These are phyloP conservation scores for Sebastes oblongus DNA, from an alignment of 2,797 vertebrate species.

Conservation along the genomic window DNA sequence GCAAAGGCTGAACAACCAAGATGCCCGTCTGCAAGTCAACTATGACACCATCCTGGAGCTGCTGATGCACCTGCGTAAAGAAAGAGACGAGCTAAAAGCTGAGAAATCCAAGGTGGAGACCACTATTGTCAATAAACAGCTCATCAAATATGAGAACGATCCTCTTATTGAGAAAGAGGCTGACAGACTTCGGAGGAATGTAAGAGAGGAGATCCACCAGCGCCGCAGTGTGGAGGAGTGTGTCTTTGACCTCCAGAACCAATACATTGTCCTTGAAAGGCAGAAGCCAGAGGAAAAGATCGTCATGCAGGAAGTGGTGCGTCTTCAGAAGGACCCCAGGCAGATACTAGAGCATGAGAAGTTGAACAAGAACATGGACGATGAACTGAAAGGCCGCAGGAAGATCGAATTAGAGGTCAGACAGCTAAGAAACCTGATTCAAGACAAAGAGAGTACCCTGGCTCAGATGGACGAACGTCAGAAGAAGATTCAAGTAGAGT, in stretches of 20 bases:
- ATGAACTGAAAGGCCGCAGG: slow-evolving; percentile 85
- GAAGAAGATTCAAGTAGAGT: slow-evolving; percentile 89
- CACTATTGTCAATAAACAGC: slow-evolving; percentile 87
- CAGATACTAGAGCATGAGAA: slow-evolving; percentile 86
- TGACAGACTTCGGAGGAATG: slow-evolving; percentile 85
- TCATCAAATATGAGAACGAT: slow-evolving; percentile 91
- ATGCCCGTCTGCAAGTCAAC: slow-evolving; percentile 84
- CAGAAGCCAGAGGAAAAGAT: slow-evolving; percentile 92
- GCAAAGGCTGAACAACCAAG: slow-evolving; percentile 87
- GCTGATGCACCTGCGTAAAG: slow-evolving; percentile 84
- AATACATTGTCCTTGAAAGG: slow-evolving; percentile 89
- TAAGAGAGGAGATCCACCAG: slow-evolving; percentile 85
- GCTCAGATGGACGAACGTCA: slow-evolving; percentile 87
- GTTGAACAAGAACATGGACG: slow-evolving; percentile 86
- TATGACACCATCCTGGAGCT: slow-evolving; percentile 83
- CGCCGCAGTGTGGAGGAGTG: slow-evolving; percentile 86
- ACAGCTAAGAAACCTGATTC: slow-evolving; percentile 80
- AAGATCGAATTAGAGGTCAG: slow-evolving; percentile 89
- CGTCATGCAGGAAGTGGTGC: slow-evolving; percentile 86
- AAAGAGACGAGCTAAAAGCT: slow-evolving; percentile 88
- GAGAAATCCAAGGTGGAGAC: slow-evolving; percentile 92
- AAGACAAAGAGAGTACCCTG: slow-evolving; percentile 85
- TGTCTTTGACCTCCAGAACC: slow-evolving; percentile 90
- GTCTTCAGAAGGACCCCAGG: slow-evolving; percentile 90
- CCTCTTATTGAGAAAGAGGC: slow-evolving; percentile 92